Evolutionary conservation across 1,140 invertebrate genomes (phyloP).

Genomic region (Lordiphosa mommai): DNA sequence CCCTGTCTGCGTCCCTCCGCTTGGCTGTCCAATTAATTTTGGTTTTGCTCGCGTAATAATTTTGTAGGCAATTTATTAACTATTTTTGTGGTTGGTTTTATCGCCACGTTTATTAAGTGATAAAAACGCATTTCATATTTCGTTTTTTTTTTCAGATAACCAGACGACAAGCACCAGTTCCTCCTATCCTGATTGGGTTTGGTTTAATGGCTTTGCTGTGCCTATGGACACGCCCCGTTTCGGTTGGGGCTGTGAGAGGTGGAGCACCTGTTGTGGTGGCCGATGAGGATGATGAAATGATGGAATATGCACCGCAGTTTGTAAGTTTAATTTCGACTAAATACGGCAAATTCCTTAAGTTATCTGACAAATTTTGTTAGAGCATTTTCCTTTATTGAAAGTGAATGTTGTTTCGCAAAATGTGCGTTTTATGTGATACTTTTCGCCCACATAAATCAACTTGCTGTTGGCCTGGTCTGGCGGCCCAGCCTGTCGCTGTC

Average conservation of each 20-base stretch:
- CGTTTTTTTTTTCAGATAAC: slow-evolving; percentile 63
- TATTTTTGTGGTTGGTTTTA: slow-evolving; percentile 58
- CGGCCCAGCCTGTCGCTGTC: slow-evolving; percentile 16
- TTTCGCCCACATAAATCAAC: slow-evolving; percentile 72
- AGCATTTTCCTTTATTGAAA: slow-evolving; percentile 67
- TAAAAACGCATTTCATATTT: slow-evolving; percentile 69
- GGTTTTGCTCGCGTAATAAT: slow-evolving; percentile 63
- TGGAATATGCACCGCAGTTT: slow-evolving; percentile 70
- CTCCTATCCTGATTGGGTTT: slow-evolving; percentile 7
- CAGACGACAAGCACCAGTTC: slow-evolving; percentile 16
- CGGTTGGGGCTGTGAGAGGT: slow-evolving; percentile 26
- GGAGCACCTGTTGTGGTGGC: slow-evolving; percentile 49
- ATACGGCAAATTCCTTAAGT: slow-evolving; percentile 9
- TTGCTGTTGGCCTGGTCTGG: slow-evolving; percentile 39
- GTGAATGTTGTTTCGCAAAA: slow-evolving; percentile 57
- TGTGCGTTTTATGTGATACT: slow-evolving; percentile 37
- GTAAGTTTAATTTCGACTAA: slow-evolving; percentile 40
- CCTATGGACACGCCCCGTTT: slow-evolving; percentile 40
- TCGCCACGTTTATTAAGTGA: slow-evolving; percentile 71
- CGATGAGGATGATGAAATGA: slow-evolving; percentile 66
- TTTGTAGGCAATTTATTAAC: slow-evolving; percentile 72
- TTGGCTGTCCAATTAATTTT: slow-evolving; percentile 42
- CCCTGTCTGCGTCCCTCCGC: slow-evolving; percentile 2
- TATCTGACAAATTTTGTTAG: slow-evolving; percentile 32
- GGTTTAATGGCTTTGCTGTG: slow-evolving; percentile 29